Percentiles rank a stretch among this genome's conserved stretches.
Evolutionary conservation across 2,888 invertebrate species (phyloP).

Genomic region (Apamea sordens): DNA sequence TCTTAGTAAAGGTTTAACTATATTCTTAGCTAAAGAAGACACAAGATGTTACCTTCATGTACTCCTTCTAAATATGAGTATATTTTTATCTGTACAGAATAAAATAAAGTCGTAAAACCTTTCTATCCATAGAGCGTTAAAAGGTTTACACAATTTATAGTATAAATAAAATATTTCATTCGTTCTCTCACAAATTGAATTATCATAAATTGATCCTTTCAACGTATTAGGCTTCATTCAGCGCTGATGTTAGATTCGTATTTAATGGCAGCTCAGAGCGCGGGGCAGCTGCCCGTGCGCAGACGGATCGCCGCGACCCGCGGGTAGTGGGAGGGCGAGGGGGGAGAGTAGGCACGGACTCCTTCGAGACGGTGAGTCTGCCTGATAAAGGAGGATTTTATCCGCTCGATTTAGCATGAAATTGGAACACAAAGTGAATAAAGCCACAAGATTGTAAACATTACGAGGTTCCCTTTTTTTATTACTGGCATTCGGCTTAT

Average conservation of each 20-base stretch:
- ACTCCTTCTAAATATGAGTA: slow-evolving; percentile 30
- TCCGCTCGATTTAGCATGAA: slow-evolving; percentile 90
- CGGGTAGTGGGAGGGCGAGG: slow-evolving; percentile 59
- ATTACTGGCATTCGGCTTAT: slow-evolving; percentile 86
- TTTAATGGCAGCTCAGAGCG: slow-evolving; percentile 79
- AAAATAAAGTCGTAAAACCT: slow-evolving; percentile 69
- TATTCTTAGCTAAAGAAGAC: background rate
- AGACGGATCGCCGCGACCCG: slow-evolving; percentile 56
- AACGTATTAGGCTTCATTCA: slow-evolving; percentile 83
- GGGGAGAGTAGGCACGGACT: slow-evolving; percentile 67
- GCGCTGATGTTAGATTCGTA: slow-evolving; percentile 83
- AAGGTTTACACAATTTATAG: slow-evolving; percentile 73
- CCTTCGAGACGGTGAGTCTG: slow-evolving; percentile 87
- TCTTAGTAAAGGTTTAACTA: background rate
- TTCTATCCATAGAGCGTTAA: slow-evolving; percentile 65
- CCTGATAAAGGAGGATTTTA: slow-evolving; percentile 89
- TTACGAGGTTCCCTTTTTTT: slow-evolving; percentile 89
- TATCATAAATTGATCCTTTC: slow-evolving; percentile 83
- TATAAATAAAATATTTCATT: slow-evolving; percentile 75
- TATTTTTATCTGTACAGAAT: slow-evolving; percentile 62
- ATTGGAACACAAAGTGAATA: slow-evolving; percentile 91
- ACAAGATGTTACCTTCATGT: background rate
- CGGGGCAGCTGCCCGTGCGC: slow-evolving; percentile 52
- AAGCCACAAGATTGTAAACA: slow-evolving; percentile 91
- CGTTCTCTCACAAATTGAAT: slow-evolving; percentile 82